Evolutionary conservation across 2,113 vertebrate genomes (phyloP).

Genomic region (Prolemur simus): DNA sequence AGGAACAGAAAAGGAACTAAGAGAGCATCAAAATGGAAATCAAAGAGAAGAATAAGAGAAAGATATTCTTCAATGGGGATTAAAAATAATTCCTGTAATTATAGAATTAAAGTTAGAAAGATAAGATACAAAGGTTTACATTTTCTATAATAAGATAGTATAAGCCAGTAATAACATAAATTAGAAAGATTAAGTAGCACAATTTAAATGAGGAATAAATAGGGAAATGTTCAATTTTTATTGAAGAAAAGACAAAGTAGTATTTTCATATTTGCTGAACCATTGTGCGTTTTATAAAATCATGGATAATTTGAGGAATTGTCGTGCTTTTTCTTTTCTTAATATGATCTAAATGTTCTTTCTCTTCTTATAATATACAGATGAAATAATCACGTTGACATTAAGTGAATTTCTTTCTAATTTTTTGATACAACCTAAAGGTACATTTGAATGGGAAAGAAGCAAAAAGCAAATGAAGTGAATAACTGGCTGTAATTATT

Average conservation of each 20-base stretch:
- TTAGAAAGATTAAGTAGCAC: not conserved
- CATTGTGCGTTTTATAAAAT: not conserved
- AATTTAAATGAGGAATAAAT: not conserved
- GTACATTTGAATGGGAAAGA: not conserved
- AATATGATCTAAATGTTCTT: constrained; percentile 12
- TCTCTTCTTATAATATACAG: not conserved
- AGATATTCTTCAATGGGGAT: not conserved
- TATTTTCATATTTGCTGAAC: not conserved
- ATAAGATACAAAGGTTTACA: not conserved
- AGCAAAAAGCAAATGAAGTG: not conserved
- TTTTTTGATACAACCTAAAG: not conserved
- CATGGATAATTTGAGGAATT: not conserved
- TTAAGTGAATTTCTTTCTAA: not conserved
- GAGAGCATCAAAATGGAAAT: not conserved
- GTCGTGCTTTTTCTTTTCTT: not conserved
- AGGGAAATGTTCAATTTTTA: not conserved
- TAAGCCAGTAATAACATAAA: constrained; percentile 2
- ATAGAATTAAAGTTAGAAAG: not conserved
- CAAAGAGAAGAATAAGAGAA: not conserved
- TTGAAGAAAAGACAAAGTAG: not conserved
- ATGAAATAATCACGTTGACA: not conserved
- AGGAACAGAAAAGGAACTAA: not conserved
- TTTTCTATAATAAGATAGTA: not conserved
- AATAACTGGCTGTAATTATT: not conserved
- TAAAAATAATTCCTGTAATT: not conserved